Base-by-base conservation (phyloP, 92 coral and sea anemone genomes). In the Virgularia gustaviana region DNA sequence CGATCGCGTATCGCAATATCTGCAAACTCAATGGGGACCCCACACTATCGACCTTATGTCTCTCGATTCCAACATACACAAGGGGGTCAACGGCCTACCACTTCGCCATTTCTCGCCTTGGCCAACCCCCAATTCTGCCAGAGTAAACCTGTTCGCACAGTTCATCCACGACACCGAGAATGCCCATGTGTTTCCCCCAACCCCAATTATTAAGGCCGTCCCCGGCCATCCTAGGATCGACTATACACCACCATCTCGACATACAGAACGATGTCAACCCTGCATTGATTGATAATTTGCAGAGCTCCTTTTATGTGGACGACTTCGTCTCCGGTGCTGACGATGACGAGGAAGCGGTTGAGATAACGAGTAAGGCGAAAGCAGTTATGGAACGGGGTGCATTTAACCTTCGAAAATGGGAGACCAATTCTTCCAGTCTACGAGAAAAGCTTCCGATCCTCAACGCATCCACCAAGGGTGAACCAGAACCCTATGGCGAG, bases 61-160 rank as follows among this genome's bases (percentile, higher is more conserved):
- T n/a, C n/a, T n/a, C n/a, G n/a, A n/a, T n/a, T n/a, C n/a, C n/a
- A n/a, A n/a, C n/a, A n/a, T n/a, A n/a, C n/a, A n/a, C n/a, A n/a
- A n/a, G n/a, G n/a, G n/a, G n/a, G n/a, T n/a, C n/a, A n/a, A 65
- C 16, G 49, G 73, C 57, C 27, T 27, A 49, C 79, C 65, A 54
- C 81, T 78, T 35, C 63, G 57, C 11, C 78, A 76, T 38, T 73
- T 64, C 73, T 47, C 84, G 31, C 80, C 80, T 38, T 83, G 76
- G 83, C n/a, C n/a, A n/a, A n/a, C n/a, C n/a, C n/a, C n/a, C n/a
- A n/a, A n/a, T n/a, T n/a, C n/a, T n/a, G n/a, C 87, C 80, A 6
- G n/a, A n/a, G n/a, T n/a, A n/a, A n/a, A n/a, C n/a, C n/a, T n/a
- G n/a, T n/a, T n/a, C n/a, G n/a, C n/a, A n/a, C n/a, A n/a, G n/a